Base-by-base conservation (phyloP, 2,113 vertebrate genomes). In the Campylomormyrus numenius region DNA sequence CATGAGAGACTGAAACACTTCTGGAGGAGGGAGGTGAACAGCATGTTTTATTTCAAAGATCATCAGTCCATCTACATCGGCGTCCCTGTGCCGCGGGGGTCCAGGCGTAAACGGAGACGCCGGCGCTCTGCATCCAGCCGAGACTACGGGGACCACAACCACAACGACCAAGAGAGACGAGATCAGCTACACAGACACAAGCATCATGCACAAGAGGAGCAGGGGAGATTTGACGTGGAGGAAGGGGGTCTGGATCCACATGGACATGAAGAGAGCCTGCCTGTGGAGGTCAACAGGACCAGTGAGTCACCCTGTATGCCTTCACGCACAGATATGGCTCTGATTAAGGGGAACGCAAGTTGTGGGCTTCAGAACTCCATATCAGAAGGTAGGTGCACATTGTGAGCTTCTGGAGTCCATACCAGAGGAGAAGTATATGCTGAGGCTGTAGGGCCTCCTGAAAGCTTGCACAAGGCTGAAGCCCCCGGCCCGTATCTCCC, bases 1-100 rank as follows among this genome's bases (percentile, higher is more conserved):
- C 6, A 0, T n/a, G 83, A 85, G 42, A 85, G 45, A 85, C 42
- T 85, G 45, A 48, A 48, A 19, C 8, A 48, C 10, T n/a, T 46
- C 42, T 46, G 17, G 19, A 21, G 39, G 7, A 48, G 5, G 6
- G 9, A 80, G 74, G 13, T 42, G 19, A 45, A 4, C 45, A 4
- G 31, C 27, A 80, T 50, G 24, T 48, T 70, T 66, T 8, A 35
- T 39, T 91, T 46, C 85, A 11, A 91, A 98, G 98, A 97, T 90
- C 97, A 96, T 90, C 97, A 96, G 92, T 97, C 97, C 90, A 95
- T 99, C 93, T 97, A 97, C 92, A 97, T 98, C 0, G 97, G 98
- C 3, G 96, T 99, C 87, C 98, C 98, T 0, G 96, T 97, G 21
- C 95, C 97, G 0, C 94, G 94, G 3, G 97, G 96, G 7, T 95